These are phyloP conservation scores for Drosophila quadrilineata DNA, from an alignment of 1,140 invertebrate species.

Conservation along the genomic window DNA sequence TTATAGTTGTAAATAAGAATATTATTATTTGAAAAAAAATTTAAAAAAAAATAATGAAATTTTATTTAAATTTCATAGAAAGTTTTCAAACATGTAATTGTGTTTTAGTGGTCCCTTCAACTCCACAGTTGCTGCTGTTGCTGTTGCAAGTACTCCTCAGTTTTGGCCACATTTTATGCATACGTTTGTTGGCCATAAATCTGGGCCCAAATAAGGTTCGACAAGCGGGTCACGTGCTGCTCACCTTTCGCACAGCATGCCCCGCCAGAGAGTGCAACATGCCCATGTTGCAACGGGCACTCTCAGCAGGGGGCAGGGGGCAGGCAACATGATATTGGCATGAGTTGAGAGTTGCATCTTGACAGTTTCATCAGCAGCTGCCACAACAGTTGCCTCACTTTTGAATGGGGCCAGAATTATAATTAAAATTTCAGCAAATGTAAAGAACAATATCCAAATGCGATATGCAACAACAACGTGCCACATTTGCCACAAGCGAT, in stretches of 20 bases:
- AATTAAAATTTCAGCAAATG: slow-evolving; percentile 49
- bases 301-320: not conserved
- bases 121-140: too few relatives aligned
- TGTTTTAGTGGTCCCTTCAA: too few relatives aligned
- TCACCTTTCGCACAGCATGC: slow-evolving; percentile 31
- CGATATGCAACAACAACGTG: slow-evolving; percentile 19
- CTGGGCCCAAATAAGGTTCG: slow-evolving; percentile 27
- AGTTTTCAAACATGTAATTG: not conserved
- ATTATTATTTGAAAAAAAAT: too few relatives aligned
- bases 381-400: not conserved
- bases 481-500: slow-evolving; percentile 26
- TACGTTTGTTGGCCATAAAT: slow-evolving; percentile 48
- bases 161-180: too few relatives aligned
- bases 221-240: slow-evolving; percentile 54
- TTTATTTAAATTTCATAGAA: not conserved
- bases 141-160: too few relatives aligned
- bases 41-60: not conserved
- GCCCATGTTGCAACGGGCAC: slow-evolving; percentile 32
- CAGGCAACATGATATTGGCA: not conserved
- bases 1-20: not conserved
- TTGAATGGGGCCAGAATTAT: slow-evolving; percentile 41
- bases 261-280: slow-evolving; percentile 22
- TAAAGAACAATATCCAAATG: slow-evolving; percentile 1
- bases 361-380: slow-evolving; percentile 40
- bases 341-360: slow-evolving; percentile 18